Evolutionary conservation across 2,113 vertebrate genomes (phyloP).

Genomic region (Chunga burmeisteri): DNA sequence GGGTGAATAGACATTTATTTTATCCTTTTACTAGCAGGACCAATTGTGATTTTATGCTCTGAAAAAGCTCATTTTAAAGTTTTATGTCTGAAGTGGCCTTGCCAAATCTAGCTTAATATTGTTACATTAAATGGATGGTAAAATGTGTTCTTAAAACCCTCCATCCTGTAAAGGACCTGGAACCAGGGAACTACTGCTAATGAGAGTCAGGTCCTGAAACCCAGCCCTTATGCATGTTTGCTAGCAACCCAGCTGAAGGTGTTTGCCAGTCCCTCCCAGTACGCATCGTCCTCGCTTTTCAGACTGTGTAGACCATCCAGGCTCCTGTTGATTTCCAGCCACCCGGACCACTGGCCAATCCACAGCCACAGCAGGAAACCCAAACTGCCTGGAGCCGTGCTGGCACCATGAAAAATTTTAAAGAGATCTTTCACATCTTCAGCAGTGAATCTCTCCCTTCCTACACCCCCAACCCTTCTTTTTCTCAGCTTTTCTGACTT

Average conservation of each 20-base stretch:
- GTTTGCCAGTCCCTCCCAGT: not conserved
- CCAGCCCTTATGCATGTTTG: not conserved
- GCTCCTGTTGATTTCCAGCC: not conserved
- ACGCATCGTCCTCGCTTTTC: not conserved
- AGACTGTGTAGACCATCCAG: not conserved
- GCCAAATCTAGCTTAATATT: constrained; percentile 65
- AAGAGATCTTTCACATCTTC: not conserved
- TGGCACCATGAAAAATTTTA: not conserved
- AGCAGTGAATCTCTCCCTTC: not conserved
- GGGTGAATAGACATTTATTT: constrained; percentile 72
- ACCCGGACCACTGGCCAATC: not conserved
- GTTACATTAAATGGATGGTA: constrained; percentile 60
- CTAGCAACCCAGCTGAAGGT: not conserved
- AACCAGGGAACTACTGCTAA: constrained; percentile 31
- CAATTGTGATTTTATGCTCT: constrained; percentile 70
- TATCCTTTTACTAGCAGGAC: constrained; percentile 71
- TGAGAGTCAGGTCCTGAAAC: not conserved
- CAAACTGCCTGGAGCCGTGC: not conserved
- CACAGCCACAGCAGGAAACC: not conserved
- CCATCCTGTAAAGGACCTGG: constrained; percentile 48
- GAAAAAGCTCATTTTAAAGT: constrained; percentile 69
- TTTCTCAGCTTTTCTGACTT: not conserved
- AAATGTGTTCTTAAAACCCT: constrained; percentile 50
- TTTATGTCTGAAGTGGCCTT: constrained; percentile 56
- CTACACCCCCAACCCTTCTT: not conserved